Percentiles rank a stretch among this genome's conserved stretches.
phyloP scores from a whole-genome alignment of 2,888 invertebrate species.

The Agrochola lychnidis region DNA sequence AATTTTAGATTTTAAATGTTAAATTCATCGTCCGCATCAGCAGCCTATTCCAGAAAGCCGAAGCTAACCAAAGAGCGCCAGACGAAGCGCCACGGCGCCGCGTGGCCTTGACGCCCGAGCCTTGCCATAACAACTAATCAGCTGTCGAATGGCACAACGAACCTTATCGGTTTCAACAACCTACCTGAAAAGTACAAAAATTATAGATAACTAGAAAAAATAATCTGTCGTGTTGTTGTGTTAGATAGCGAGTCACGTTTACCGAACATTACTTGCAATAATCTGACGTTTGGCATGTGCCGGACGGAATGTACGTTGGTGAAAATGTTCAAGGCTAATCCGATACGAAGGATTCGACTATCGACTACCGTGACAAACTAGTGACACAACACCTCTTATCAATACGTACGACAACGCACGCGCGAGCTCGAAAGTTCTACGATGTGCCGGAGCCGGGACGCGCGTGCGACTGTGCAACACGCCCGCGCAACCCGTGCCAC shows the following conservation, averaged over 20 bases:
- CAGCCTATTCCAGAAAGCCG: neutral
- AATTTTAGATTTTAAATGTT: neutral
- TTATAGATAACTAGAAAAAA: conserved; percentile 63
- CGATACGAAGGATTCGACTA: conserved; percentile 52
- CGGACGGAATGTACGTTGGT: conserved; percentile 61
- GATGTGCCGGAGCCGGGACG: neutral
- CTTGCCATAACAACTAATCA: conserved; percentile 23
- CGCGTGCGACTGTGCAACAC: neutral
- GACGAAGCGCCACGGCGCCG: no score
- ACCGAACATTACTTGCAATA: conserved; percentile 69
- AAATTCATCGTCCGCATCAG: no score
- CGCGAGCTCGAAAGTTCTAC: neutral
- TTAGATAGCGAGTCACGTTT: conserved; percentile 72
- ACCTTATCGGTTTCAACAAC: conserved; percentile 52
- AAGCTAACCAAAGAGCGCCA: neutral
- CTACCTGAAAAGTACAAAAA: conserved; percentile 58
- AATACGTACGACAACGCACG: conserved; percentile 3
- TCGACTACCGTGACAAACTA: conserved; percentile 27
- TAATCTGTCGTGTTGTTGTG: conserved; percentile 63
- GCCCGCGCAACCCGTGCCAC: neutral
- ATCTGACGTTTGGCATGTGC: conserved; percentile 69
- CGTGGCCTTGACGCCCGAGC: neutral
- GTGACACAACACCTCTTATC: conserved; percentile 40
- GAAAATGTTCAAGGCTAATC: conserved; percentile 71
- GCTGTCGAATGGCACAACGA: conserved; percentile 22